Percentiles rank a stretch among this genome's conserved stretches.
Evolutionary conservation across 2,888 invertebrate genomes (phyloP).

Genomic region (Parascotia fuliginaria): DNA sequence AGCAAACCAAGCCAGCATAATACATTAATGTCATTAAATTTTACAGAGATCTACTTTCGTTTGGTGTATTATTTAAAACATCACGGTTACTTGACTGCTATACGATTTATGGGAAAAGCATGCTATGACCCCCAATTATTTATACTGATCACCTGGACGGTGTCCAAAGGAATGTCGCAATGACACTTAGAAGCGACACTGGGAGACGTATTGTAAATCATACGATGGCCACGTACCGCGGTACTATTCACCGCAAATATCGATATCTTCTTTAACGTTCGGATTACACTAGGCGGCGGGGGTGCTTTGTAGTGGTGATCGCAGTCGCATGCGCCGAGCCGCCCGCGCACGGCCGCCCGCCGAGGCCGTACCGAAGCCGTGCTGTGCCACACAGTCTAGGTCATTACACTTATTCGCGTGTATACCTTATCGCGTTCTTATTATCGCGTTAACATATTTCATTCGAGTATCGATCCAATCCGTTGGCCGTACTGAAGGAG

Average conservation of each 20-base stretch:
- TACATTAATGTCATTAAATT: slow-evolving; percentile 8
- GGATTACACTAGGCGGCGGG: slow-evolving; percentile 74
- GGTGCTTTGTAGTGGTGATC: slow-evolving; percentile 71
- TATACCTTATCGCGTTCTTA: slow-evolving; percentile 79
- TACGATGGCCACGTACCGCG: slow-evolving; percentile 63
- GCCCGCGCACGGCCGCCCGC: slow-evolving; percentile 75
- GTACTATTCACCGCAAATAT: slow-evolving; percentile 80
- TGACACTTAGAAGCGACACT: slow-evolving; percentile 55
- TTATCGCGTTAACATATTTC: slow-evolving; percentile 84
- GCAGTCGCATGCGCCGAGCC: slow-evolving; percentile 78
- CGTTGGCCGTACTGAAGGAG: slow-evolving; percentile 60
- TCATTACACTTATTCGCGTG: slow-evolving; percentile 83
- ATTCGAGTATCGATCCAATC: slow-evolving; percentile 76
- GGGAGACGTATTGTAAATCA: slow-evolving; percentile 57
- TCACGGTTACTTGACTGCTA: slow-evolving; percentile 21
- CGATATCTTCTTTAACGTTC: slow-evolving; percentile 78
- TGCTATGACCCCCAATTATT: slow-evolving; percentile 51
- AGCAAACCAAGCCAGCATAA: too few relatives aligned
- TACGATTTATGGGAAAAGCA: slow-evolving; percentile 32
- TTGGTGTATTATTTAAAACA: slow-evolving; percentile 16
- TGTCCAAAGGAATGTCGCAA: slow-evolving; percentile 72
- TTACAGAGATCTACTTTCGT: slow-evolving; percentile 7
- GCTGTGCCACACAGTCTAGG: slow-evolving; percentile 72
- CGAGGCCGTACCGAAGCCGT: slow-evolving; percentile 78
- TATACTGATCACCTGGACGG: slow-evolving; percentile 70